A percentile compares a stretch with the other conserved stretches of the same genome.
Conservation (phyloP, 2,113 vertebrate genomes). For the Pungitius pungitius region DNA sequence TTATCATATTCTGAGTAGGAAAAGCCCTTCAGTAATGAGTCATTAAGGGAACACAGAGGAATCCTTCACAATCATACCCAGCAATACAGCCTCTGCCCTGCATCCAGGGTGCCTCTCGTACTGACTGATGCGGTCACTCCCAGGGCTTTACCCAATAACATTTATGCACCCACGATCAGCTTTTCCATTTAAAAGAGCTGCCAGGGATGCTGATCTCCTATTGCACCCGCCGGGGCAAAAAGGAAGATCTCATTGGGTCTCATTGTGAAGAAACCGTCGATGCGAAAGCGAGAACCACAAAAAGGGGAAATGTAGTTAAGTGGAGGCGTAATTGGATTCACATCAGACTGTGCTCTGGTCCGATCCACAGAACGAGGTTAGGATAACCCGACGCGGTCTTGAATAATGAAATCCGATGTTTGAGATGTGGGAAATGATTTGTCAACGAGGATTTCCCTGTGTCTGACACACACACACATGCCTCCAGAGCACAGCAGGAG, state of each 20-base stretch:
- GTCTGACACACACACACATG: constrained; percentile 52
- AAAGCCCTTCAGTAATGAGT: constrained; percentile 35
- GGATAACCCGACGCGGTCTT: constrained; percentile 25
- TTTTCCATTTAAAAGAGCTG: constrained; percentile 54
- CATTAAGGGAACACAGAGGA: constrained; percentile 19
- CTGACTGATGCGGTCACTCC: constrained; percentile 44
- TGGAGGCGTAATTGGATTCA: constrained; percentile 33
- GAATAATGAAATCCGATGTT: constrained; percentile 62
- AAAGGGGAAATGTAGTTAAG: constrained; percentile 30
- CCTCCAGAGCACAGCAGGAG: constrained; percentile 41
- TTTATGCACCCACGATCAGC: constrained; percentile 52
- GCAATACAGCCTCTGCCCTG: constrained; percentile 23
- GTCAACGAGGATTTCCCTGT: constrained; percentile 70
- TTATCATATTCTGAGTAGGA: constrained; percentile 14
- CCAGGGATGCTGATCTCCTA: constrained; percentile 35
- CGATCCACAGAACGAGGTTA: constrained; percentile 29
- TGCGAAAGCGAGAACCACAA: constrained; percentile 20
- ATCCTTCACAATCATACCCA: constrained; percentile 25
- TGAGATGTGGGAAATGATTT: constrained; percentile 57
- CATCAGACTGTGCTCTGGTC: constrained; percentile 5
- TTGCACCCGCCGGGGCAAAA: constrained; percentile 42
- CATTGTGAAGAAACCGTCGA: constrained; percentile 20
- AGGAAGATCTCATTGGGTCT: constrained; percentile 38
- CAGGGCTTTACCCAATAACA: constrained; percentile 50
- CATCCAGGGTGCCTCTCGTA: constrained; percentile 11